Conservation (phyloP, 2,113 vertebrate genomes). For the Penelope pileata region DNA sequence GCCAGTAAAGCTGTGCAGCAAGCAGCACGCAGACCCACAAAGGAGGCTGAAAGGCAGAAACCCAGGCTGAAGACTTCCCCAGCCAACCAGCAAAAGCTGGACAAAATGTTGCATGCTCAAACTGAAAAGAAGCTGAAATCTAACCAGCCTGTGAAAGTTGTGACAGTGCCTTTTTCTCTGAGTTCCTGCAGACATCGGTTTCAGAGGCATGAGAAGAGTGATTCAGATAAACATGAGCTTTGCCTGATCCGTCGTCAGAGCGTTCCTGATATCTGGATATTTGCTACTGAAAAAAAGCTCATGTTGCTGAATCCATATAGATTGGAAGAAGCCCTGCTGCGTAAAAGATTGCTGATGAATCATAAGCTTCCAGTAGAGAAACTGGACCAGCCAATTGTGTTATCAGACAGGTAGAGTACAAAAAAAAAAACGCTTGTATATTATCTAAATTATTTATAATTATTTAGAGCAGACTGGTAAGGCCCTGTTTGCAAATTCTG, state of each 20-base stretch:
- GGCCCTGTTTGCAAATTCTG: neutral
- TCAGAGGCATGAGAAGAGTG: constrained; percentile 56
- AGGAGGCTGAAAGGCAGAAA: constrained; percentile 74
- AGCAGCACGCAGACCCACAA: constrained; percentile 22
- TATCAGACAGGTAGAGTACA: constrained; percentile 89
- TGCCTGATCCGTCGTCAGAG: constrained; percentile 83
- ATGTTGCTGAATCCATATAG: constrained; percentile 92
- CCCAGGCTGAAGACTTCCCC: constrained; percentile 80
- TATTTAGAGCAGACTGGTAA: neutral
- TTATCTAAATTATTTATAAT: neutral
- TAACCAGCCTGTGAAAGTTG: constrained; percentile 70
- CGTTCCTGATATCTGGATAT: constrained; percentile 89
- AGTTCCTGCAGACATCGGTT: constrained; percentile 78
- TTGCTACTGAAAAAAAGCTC: constrained; percentile 83
- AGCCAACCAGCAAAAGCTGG: constrained; percentile 87
- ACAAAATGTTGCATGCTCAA: constrained; percentile 84
- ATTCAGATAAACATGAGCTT: constrained; percentile 69
- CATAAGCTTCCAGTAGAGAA: constrained; percentile 86
- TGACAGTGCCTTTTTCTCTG: constrained; percentile 83
- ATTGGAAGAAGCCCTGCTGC: constrained; percentile 90
- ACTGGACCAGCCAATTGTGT: constrained; percentile 84
- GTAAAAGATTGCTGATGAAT: constrained; percentile 89
- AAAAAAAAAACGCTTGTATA: neutral
- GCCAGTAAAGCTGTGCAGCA: constrained; percentile 75
- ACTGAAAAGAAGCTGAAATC: constrained; percentile 76